Conservation (phyloP, 2,113 vertebrate species). For the Mus spicilegus region DNA sequence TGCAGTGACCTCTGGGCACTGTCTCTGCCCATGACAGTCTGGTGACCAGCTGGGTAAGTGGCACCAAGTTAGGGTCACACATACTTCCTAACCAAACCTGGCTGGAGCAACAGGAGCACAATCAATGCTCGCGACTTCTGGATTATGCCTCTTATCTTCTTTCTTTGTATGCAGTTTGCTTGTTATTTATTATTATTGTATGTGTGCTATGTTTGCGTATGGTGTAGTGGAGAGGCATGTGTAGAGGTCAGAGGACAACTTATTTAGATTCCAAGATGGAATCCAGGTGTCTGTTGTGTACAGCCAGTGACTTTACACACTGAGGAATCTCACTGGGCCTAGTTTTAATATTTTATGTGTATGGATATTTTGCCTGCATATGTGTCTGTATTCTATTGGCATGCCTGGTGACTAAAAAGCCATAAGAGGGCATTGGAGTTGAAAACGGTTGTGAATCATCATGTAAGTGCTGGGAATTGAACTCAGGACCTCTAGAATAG, state of each 20-base stretch:
- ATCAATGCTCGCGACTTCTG: neutral
- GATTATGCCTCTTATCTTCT: neutral
- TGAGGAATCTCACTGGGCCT: neutral
- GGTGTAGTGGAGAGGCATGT: neutral
- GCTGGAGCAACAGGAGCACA: neutral
- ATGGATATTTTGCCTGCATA: neutral
- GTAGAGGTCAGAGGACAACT: neutral
- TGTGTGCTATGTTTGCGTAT: neutral
- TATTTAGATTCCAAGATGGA: neutral
- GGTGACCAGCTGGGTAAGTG: neutral
- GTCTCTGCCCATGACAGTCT: neutral
- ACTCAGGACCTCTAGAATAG: neutral
- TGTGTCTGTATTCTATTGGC: neutral
- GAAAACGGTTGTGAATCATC: neutral
- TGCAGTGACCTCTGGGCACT: neutral
- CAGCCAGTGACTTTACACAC: neutral
- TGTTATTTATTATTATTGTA: neutral
- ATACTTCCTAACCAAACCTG: neutral
- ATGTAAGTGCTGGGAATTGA: neutral
- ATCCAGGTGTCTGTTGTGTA: neutral
- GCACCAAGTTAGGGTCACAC: neutral
- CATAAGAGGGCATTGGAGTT: neutral
- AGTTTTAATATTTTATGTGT: neutral
- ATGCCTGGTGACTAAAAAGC: neutral
- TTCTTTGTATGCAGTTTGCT: neutral